Base-by-base conservation (phyloP, 2,888 invertebrate genomes). In the Psylliodes chrysocephalus region DNA sequence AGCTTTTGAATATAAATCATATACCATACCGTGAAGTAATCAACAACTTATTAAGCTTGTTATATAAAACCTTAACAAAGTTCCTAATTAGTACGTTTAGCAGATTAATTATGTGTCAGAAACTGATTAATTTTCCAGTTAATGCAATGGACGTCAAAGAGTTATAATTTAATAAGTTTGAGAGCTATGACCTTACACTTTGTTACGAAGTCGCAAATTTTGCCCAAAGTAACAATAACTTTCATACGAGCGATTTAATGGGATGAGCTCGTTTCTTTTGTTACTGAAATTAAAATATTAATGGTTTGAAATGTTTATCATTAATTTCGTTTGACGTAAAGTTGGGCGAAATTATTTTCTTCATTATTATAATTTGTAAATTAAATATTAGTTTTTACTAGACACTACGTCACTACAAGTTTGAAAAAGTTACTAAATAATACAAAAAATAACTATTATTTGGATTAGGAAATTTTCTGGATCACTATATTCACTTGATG, bases 41-140 rank as follows among this genome's bases (percentile, higher is more conserved):
- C 66, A 69, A 46, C 64, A 67, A 64, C 66, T 70, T 69, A 71
- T 69, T 69, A 71, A 69, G 65, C 70, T 59, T 67, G 70, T 72
- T 71, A 73, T 70, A 67, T 67, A 72, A 71, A 73, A 71, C 71
- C 70, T 69, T 67, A 67, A 66, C 64, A 67, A 60, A 67, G 65
- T 70, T 65, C 63, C 64, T 71, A 72, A 72, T 73, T 71, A 70
- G 68, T 68, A 47, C 66, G 66, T 62, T 72, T 68, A 71, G 68
- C 69, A 71, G 65, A 73, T 71, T 71, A 72, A 70, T 73, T 70
- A 68, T 68, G 60, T 64, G 72, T 72, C 72, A 73, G 65, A 67
- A 70, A 70, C 70, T 72, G 71, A 73, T 71, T 71, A 71, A 71
- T 71, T 71, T 72, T 69, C 69, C 44, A 70, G 67, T 52, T 64